phyloP scores from a whole-genome alignment of 92 coral and sea anemone species.

The Palythoa grandis region DNA sequence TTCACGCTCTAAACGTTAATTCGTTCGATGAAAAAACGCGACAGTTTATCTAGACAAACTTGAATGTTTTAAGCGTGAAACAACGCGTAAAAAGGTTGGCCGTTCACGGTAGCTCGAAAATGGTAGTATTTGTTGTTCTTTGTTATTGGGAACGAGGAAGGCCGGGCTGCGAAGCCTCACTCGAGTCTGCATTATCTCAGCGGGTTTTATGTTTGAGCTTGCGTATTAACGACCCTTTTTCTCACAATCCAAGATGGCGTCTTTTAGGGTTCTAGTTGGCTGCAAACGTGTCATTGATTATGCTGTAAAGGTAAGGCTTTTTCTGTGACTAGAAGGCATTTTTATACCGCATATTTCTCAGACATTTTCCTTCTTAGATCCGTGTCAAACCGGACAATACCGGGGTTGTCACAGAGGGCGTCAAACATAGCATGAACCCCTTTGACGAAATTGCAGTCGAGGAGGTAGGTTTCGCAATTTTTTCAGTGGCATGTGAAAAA shows the following conservation, averaged over 20 bases:
- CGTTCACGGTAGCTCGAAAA: too few species aligned
- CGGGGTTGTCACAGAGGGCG: constrained; percentile 99
- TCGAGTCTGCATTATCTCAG: constrained; percentile 38
- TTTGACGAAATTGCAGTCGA: constrained; percentile 90
- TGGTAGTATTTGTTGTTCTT: constrained; percentile 9
- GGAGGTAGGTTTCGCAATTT: too few species aligned
- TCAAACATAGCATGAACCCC: constrained; percentile 99
- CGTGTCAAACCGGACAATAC: constrained; percentile 97
- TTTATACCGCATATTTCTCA: too few species aligned
- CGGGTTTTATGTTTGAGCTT: constrained; percentile 50
- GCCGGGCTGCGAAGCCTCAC: not conserved
- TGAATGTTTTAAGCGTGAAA: too few species aligned
- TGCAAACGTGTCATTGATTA: constrained; percentile 99
- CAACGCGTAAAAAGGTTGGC: too few species aligned
- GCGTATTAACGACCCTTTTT: constrained; percentile 47
- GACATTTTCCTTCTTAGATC: constrained; percentile 55
- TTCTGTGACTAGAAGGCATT: not conserved
- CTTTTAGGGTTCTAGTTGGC: constrained; percentile 93
- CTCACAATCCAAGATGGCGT: constrained; percentile 91
- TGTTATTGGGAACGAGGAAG: constrained; percentile 44
- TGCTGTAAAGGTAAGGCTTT: constrained; percentile 89
- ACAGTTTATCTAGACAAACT: too few species aligned
- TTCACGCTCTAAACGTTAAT: too few species aligned
- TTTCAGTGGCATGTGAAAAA: too few species aligned
- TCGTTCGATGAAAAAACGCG: too few species aligned